Base-by-base conservation (phyloP, 2,888 invertebrate genomes). In the Onchidella celtica region DNA sequence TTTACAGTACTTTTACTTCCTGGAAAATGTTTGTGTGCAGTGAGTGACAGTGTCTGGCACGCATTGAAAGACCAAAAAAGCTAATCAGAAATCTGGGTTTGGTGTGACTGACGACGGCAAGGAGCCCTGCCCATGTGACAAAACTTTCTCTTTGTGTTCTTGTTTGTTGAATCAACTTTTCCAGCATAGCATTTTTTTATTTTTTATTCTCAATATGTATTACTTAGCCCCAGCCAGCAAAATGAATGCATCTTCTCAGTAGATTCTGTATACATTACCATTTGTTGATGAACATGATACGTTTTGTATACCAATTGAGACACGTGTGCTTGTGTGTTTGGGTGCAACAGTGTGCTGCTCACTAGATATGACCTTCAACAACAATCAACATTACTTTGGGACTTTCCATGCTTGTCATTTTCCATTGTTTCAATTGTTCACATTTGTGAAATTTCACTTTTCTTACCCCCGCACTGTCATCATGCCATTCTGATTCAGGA, bases 231-330 rank as follows among this genome's bases (percentile, higher is more conserved):
- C 70, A 59, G 47, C 70, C 70, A 59, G 29, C 78, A 78, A 78
- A 78, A 78, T 78, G 78, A 78, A 78, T 78, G 78, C 78, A 78
- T 78, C 78, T 78, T 78, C 78, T 70, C 69, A 78, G 69, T 78
- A 78, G 69, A 78, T 78, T 78, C 70, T 61, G 32, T 69, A 70
- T 78, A 68, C 14, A 17, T 40, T 65, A 34, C 21, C 29, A 32
- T 27, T 63, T 75, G 75, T 75, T 75, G 61, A 59, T 73, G 17
- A 36, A 61, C 61, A 73, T 61, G 9, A 21, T 61, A 61, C 27
- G n/a, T 4, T 75, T 40, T 63, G 63, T 63, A 40, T 75, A 73
- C 69, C 40, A 17, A 69, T 69, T 55, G n/a, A 61, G n/a, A 61
- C 14, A 21, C 57, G 34, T 73, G 72, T 57, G 59, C 47, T 17